These are phyloP conservation scores for Pterocles burchelli DNA, from an alignment of 2,113 vertebrate species.

Conservation along the genomic window DNA sequence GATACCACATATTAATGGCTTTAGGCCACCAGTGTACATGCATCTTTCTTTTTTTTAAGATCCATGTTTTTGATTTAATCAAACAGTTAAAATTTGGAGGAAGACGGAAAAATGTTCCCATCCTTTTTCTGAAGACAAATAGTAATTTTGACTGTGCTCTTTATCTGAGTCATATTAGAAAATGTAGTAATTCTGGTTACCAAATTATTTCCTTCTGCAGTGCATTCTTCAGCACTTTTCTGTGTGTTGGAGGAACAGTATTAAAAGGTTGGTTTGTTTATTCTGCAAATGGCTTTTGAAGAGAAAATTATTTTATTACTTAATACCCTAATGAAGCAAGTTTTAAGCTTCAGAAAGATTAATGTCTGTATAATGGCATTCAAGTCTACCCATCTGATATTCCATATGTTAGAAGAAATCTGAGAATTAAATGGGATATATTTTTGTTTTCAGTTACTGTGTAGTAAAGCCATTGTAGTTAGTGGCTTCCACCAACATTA, in stretches of 20 bases:
- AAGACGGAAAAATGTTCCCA: background rate
- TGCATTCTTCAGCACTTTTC: background rate
- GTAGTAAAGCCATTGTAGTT: background rate
- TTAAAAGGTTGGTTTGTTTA: background rate
- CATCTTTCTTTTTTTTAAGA: background rate
- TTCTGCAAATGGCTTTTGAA: background rate
- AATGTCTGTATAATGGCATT: background rate
- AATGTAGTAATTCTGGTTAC: conserved; percentile 4
- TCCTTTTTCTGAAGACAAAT: background rate
- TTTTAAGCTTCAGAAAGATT: background rate
- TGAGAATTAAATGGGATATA: background rate
- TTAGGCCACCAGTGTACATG: background rate
- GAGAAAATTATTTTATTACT: background rate
- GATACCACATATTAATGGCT: background rate
- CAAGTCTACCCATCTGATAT: background rate
- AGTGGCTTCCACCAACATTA: background rate
- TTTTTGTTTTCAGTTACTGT: background rate
- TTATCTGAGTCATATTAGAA: conserved; percentile 13
- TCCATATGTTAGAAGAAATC: background rate
- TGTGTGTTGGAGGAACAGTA: background rate
- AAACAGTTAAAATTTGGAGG: background rate
- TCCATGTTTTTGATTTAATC: background rate
- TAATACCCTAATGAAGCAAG: background rate
- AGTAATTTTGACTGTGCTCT: background rate
- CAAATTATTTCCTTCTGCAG: conserved; percentile 7